Conservation (phyloP, 2,797 vertebrate genomes). For the Sebastes taczanowskii region DNA sequence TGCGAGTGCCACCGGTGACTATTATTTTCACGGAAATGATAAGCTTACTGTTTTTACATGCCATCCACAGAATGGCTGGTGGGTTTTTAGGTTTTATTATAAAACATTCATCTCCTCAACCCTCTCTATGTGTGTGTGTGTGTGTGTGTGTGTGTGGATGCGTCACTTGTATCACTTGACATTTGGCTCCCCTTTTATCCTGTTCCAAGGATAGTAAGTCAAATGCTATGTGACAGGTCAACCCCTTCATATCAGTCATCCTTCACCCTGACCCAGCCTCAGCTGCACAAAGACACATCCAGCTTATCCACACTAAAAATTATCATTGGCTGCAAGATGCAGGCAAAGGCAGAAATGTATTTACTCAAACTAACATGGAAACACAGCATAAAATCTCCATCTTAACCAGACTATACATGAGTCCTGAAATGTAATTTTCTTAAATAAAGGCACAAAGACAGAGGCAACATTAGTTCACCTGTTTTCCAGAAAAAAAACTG, state of each 20-base stretch:
- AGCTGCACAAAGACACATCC: constrained; percentile 63
- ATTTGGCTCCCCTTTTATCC: constrained; percentile 80
- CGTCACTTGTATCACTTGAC: constrained; percentile 80
- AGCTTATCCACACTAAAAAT: constrained; percentile 51
- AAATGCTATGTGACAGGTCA: constrained; percentile 81
- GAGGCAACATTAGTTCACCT: not conserved
- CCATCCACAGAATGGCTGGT: constrained; percentile 66
- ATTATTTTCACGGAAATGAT: constrained; percentile 72
- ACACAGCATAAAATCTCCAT: constrained; percentile 40
- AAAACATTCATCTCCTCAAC: constrained; percentile 68
- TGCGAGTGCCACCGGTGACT: constrained; percentile 64
- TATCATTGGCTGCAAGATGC: constrained; percentile 54
- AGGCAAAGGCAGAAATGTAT: constrained; percentile 24
- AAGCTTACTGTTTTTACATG: constrained; percentile 73
- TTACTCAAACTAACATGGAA: constrained; percentile 46
- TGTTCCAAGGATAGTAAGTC: constrained; percentile 78
- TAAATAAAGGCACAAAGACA: not conserved
- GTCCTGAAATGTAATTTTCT: not conserved
- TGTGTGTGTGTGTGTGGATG: constrained; percentile 43
- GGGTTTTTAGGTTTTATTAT: constrained; percentile 70
- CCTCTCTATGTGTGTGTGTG: constrained; percentile 19
- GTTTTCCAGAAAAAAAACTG: not conserved
- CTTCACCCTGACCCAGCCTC: constrained; percentile 75
- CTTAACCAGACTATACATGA: not conserved
- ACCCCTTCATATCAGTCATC: constrained; percentile 78